Evolutionary conservation across 2,113 vertebrate genomes (phyloP).

Genomic region (Perca flavescens): DNA sequence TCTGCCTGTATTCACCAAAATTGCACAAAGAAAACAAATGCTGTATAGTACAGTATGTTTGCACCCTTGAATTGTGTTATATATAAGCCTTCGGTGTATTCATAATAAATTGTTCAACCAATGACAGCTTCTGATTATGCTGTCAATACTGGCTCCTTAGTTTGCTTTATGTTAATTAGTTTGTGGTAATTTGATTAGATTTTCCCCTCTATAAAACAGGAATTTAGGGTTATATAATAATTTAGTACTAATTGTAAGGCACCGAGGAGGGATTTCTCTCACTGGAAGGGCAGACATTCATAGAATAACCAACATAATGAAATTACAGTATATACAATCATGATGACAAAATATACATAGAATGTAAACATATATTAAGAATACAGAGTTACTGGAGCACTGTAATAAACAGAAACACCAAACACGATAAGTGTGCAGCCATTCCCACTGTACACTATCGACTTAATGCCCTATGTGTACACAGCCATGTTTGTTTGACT

Average conservation of each 20-base stretch:
- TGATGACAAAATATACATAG: no score
- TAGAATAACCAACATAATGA: no score
- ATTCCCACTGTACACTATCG: background rate
- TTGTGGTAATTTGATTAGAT: background rate
- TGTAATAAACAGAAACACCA: background rate
- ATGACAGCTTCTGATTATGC: no score
- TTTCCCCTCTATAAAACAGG: background rate
- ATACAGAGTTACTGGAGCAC: background rate
- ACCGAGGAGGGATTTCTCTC: background rate
- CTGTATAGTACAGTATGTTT: background rate
- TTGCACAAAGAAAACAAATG: background rate
- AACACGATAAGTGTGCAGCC: background rate
- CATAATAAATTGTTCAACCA: no score
- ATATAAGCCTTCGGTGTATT: no score
- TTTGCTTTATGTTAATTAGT: no score
- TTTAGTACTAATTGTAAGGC: background rate
- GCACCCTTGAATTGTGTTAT: background rate
- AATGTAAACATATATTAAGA: background rate
- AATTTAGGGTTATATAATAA: background rate
- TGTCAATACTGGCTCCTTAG: no score
- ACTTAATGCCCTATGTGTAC: background rate
- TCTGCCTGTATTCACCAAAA: background rate
- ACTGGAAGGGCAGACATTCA: no score
- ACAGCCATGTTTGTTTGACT: slow-evolving; percentile 36
- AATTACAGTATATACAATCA: no score